Percentiles rank a stretch among this genome's conserved stretches.
These are phyloP conservation scores for Drosophila carrolli DNA, from an alignment of 1,140 invertebrate genomes.

Conservation along the genomic window DNA sequence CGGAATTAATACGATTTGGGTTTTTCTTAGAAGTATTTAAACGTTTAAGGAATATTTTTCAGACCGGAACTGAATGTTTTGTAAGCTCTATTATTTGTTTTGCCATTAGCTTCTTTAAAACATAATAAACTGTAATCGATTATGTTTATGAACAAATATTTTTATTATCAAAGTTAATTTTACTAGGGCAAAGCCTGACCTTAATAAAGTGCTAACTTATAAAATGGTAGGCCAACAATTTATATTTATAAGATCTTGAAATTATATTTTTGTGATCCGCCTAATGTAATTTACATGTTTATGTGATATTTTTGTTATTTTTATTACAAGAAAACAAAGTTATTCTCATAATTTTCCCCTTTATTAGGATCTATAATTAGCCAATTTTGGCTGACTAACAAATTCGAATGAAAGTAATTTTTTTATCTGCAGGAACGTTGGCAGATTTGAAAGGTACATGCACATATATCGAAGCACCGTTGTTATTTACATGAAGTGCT, in stretches of 20 bases:
- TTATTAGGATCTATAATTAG: too few relatives aligned
- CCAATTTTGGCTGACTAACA: too few relatives aligned
- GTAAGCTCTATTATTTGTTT: not conserved
- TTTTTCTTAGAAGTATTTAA: conserved; percentile 1
- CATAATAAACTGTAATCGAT: not conserved
- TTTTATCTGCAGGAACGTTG: not conserved
- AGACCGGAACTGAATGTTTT: not conserved
- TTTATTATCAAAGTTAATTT: too few relatives aligned
- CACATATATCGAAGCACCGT: conserved; percentile 24
- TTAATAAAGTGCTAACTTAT: conserved; percentile 2
- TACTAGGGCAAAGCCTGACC: too few relatives aligned
- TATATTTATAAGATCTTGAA: not conserved
- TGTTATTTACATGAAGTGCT: conserved; percentile 32
- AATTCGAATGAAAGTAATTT: not conserved
- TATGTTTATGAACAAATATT: too few relatives aligned
- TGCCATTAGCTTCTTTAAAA: not conserved
- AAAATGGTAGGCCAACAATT: too few relatives aligned
- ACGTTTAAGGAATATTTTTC: not conserved
- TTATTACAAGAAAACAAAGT: too few relatives aligned
- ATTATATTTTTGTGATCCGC: too few relatives aligned
- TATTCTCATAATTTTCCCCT: too few relatives aligned
- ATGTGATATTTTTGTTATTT: too few relatives aligned
- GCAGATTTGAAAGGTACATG: conserved; percentile 20
- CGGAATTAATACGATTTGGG: not conserved
- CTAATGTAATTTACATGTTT: too few relatives aligned